Base-by-base conservation (phyloP, 2,797 vertebrate species). In the Mormyrops attenuatus region DNA sequence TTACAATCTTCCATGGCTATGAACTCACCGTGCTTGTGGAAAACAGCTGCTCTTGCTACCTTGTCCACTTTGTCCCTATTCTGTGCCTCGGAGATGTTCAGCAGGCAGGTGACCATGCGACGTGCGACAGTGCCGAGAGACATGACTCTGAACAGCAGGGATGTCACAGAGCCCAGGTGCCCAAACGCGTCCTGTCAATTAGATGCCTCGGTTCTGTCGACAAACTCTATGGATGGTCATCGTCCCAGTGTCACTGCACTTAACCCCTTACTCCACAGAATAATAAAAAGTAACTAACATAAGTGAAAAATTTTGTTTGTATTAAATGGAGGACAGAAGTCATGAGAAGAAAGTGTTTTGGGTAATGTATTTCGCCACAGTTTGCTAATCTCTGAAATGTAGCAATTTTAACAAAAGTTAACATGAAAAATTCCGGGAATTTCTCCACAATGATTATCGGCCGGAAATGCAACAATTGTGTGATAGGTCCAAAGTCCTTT, bases 51-150 rank as follows among this genome's bases (percentile, higher is more conserved):
- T 91, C 90, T 94, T 86, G 96, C 97, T 90, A 96, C 94, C 1
- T 89, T 94, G 93, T 97, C 96, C 92, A 97, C 95, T 93, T 96
- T 50, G 26, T 95, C 92, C 90, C 92, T 96, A 91, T 94, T 95
- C 82, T 94, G 95, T 90, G 95, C 97, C 93, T 97, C 96, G 0
- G 96, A 97, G 53, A 97, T 91, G 69, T 97, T 97, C 90, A 96
- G 95, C 80, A 96, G 95, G 93, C 96, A 97, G 2, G 94, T 95
- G 50, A 95, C 95, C 92, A 97, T 94, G 5, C 88, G 90, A 41
- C 94, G 91, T 2, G 94, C 93, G 30, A 94, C 0, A 20, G 91
- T 92, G 6, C 11, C 92, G 90, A 89, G 90, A 9, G 91, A n/a
- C 95, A 96, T 96, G 88, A 26, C 90, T 69, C 93, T 93, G 89